phyloP scores from a whole-genome alignment of 2,113 vertebrate genomes.

The Microcebus ravelobensis region DNA sequence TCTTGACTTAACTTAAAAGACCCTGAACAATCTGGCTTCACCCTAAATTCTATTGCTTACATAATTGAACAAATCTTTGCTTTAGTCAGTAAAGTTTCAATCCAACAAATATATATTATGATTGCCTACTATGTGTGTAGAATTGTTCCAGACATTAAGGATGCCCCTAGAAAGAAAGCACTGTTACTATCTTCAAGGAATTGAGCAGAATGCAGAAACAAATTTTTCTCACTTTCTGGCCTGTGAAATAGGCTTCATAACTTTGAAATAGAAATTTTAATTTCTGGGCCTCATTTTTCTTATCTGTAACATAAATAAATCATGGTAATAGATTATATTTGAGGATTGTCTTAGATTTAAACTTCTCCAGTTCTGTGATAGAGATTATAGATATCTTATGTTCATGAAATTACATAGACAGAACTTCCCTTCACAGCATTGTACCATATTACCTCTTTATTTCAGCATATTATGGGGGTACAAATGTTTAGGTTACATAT shows the following conservation, averaged over 20 bases:
- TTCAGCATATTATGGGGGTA: too few relatives aligned
- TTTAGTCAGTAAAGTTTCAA: neutral
- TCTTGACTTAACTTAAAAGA: neutral
- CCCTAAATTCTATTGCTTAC: neutral
- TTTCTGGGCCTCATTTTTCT: neutral
- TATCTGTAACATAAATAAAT: neutral
- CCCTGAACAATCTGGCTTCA: neutral
- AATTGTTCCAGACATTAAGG: neutral
- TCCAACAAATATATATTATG: neutral
- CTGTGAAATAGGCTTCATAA: neutral
- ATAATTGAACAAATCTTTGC: neutral
- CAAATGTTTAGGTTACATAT: too few relatives aligned
- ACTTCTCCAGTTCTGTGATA: neutral
- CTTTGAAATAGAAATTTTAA: neutral
- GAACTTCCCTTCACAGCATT: neutral
- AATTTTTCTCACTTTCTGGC: neutral
- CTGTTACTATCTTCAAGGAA: neutral
- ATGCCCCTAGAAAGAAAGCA: neutral
- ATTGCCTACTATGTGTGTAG: neutral
- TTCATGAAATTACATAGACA: neutral
- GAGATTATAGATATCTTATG: neutral
- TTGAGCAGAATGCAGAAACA: neutral
- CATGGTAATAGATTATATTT: neutral
- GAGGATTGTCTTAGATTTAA: neutral
- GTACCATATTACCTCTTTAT: neutral